Evolutionary conservation across 2,113 vertebrate species (phyloP).

Genomic region (Ceyx margarethae): DNA sequence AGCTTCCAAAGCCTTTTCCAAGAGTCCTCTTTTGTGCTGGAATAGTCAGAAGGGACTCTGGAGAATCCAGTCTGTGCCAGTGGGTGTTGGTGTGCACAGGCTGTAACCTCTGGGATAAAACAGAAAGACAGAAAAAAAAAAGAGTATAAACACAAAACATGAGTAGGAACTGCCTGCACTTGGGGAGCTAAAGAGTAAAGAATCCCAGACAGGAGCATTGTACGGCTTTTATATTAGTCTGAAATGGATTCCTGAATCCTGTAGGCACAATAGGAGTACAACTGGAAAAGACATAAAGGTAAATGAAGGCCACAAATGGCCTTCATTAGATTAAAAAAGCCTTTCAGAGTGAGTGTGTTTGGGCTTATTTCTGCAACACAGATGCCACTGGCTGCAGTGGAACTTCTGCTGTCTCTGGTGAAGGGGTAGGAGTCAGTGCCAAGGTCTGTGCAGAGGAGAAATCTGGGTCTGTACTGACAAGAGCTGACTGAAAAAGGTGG

Average conservation of each 20-base stretch:
- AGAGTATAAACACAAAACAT: not conserved
- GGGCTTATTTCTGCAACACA: not conserved
- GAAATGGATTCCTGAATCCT: slow-evolving; percentile 3
- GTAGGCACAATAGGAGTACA: not conserved
- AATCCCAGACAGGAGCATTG: slow-evolving; percentile 10
- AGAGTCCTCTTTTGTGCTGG: not conserved
- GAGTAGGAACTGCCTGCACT: not conserved
- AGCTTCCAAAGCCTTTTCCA: not conserved
- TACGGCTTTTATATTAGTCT: slow-evolving; percentile 4
- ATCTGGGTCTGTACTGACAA: not conserved
- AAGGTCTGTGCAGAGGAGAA: not conserved
- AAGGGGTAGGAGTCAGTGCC: not conserved
- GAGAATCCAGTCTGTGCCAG: not conserved
- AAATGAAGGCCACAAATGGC: slow-evolving; percentile 25
- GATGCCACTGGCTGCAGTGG: not conserved
- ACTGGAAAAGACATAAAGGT: slow-evolving; percentile 1
- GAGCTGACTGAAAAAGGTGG: not conserved
- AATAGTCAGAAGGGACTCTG: slow-evolving; percentile 16
- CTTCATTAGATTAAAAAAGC: not conserved
- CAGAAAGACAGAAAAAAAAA: not conserved
- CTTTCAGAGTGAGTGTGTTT: not conserved
- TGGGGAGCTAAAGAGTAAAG: not conserved
- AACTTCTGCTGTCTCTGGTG: not conserved
- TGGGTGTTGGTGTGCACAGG: not conserved
- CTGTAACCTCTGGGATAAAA: slow-evolving; percentile 14